Base-by-base conservation (phyloP, 1,140 invertebrate genomes). In the Forficula auricularia region DNA sequence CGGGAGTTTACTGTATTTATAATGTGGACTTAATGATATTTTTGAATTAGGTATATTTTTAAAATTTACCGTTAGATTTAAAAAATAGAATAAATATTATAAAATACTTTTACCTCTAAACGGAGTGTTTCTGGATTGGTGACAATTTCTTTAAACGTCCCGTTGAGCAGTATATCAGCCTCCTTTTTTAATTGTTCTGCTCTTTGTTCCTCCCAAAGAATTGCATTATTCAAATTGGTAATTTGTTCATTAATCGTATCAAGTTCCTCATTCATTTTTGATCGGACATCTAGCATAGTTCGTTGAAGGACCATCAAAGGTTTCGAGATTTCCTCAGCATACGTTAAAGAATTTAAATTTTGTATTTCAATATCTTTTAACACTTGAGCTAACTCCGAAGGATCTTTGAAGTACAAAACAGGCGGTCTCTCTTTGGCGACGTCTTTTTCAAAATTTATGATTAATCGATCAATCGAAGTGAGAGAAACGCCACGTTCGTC, bases 331-430 rank as follows among this genome's bases (percentile, higher is more conserved):
- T 70, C 67, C 53, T 77, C 73, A 0, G 72, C 64, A 31, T 73
- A 68, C 31, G 72, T 57, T 50, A 77, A 60, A 16, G 70, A 72
- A 50, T 73, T 74, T 9, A 77, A 56, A 57, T 77, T 76, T 54
- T 77, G 73, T 42, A 69, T 60, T 50, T 74, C 73, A 38, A 77
- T 65, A 30, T 63, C 60, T 42, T 57, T 53, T 49, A 79, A 75
- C 10, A 69, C 62, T 6, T 57, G 52, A 3, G 70, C 47, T 6
- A 78, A 50, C 42, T 77, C 67, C 3, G 59, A 53, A 2, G 73
- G 67, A 31, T 67, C 61, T 31, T 66, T 56, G 50, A 78, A 76
- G 51, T 70, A 74, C 9, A 78, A 51, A 27, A 60, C 50, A 4
- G 70, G 62, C 8, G 61, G 48, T 13, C 60, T 53, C 4, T 62